Percentiles rank a stretch among this genome's conserved stretches.
phyloP scores from a whole-genome alignment of 2,888 invertebrate species.

The Watsonalla cultraria region DNA sequence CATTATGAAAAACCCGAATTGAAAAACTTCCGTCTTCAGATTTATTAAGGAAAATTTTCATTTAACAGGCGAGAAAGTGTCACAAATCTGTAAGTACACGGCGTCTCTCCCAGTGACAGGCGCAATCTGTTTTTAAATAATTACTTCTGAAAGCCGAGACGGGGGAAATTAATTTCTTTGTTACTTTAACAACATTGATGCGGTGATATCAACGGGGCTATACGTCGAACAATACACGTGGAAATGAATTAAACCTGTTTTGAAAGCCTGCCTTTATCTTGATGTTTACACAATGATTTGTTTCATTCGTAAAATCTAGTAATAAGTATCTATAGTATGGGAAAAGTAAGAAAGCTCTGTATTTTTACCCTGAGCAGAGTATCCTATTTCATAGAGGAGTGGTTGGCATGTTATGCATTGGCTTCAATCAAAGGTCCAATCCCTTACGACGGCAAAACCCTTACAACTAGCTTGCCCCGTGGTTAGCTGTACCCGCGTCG shows the following conservation, averaged over 20 bases:
- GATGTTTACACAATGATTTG: background rate
- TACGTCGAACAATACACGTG: constrained; percentile 16
- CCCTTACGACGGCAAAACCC: too few relatives aligned
- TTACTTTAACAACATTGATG: constrained; percentile 53
- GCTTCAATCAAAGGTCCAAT: too few relatives aligned
- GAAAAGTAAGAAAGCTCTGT: too few relatives aligned
- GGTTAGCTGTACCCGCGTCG: too few relatives aligned
- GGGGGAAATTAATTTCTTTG: constrained; percentile 68
- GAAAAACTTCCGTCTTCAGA: background rate
- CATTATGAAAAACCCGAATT: background rate
- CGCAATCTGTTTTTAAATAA: constrained; percentile 73
- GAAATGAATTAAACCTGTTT: background rate
- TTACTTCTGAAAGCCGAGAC: constrained; percentile 69
- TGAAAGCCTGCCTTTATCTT: background rate
- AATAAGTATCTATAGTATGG: too few relatives aligned
- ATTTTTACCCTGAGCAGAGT: too few relatives aligned
- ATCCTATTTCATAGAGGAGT: too few relatives aligned
- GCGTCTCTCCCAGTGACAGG: constrained; percentile 52
- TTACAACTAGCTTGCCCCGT: too few relatives aligned
- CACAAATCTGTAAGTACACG: constrained; percentile 36
- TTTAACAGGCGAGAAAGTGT: constrained; percentile 5
- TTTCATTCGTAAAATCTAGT: too few relatives aligned
- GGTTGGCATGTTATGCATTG: too few relatives aligned
- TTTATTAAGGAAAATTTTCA: background rate
- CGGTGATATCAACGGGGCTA: constrained; percentile 23